phyloP scores from a whole-genome alignment of 2,888 invertebrate species.

The Perdita meconis region DNA sequence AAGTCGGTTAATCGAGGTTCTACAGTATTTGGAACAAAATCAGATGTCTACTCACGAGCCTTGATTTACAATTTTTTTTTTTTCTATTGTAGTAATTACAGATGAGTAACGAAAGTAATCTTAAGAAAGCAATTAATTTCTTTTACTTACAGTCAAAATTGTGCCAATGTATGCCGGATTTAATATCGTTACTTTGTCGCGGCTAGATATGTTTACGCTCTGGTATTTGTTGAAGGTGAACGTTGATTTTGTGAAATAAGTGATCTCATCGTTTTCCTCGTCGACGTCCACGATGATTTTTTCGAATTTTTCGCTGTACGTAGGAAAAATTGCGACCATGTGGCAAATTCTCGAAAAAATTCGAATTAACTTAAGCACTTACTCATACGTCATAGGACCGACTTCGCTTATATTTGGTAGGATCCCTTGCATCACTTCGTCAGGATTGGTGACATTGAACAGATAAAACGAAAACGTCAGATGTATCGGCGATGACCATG shows the following conservation, averaged over 20 bases:
- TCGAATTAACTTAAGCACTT: constrained; percentile 64
- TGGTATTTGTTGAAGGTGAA: constrained; percentile 85
- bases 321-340: too few species aligned
- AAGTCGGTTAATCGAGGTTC: too few species aligned
- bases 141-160: constrained; percentile 68
- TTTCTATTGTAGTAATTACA: too few species aligned
- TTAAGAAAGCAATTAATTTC: too few species aligned
- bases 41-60: too few species aligned
- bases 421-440: constrained; percentile 85
- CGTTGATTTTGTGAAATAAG: constrained; percentile 85
- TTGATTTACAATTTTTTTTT: background rate
- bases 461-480: constrained; percentile 63
- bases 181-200: constrained; percentile 86
- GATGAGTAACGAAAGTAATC: too few species aligned
- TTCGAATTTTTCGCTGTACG: constrained; percentile 84
- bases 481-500: constrained; percentile 85
- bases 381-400: constrained; percentile 89
- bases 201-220: constrained; percentile 84
- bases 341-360: background rate
- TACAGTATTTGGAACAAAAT: too few species aligned
- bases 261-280: constrained; percentile 85
- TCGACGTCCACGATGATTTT: constrained; percentile 84
- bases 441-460: constrained; percentile 86
- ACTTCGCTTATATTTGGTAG: constrained; percentile 86
- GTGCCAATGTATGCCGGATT: constrained; percentile 87